Evolutionary conservation across 1,140 invertebrate genomes (phyloP).

Genomic region (Nasonia vitripennis): DNA sequence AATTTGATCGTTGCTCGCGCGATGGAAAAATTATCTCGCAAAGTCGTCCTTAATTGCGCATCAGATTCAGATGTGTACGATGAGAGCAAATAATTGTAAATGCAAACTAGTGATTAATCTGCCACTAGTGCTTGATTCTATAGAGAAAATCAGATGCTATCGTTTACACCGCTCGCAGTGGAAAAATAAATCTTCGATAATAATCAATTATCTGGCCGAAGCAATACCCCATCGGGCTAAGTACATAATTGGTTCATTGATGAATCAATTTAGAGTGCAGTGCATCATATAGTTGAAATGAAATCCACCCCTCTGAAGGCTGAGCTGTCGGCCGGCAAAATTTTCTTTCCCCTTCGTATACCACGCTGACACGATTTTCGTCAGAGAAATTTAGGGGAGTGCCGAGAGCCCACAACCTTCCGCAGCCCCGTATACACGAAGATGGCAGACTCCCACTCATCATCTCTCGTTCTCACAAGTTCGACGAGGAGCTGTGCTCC

Average conservation of each 20-base stretch:
- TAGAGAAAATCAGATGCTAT: too few species aligned
- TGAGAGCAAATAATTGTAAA: too few species aligned
- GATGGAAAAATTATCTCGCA: background rate
- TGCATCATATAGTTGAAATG: conserved; percentile 16
- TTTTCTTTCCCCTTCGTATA: background rate
- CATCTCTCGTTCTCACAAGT: background rate
- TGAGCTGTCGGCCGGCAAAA: background rate
- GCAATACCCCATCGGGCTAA: background rate
- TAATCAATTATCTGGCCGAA: background rate
- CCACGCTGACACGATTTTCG: conserved; percentile 20
- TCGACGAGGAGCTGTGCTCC: background rate
- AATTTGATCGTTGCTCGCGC: background rate
- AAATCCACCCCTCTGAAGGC: background rate
- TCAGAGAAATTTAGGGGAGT: conserved; percentile 5
- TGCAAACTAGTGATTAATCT: too few species aligned
- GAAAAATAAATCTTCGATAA: background rate
- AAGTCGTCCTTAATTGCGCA: too few species aligned
- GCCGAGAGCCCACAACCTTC: background rate
- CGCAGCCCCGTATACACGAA: background rate
- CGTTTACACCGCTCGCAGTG: too few species aligned
- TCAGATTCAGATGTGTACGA: too few species aligned
- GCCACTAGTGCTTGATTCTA: too few species aligned
- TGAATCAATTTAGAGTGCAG: conserved; percentile 16
- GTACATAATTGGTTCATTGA: conserved; percentile 26
- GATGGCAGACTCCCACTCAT: background rate